Base-by-base conservation (phyloP, 2,888 invertebrate species). In the Ommatoiulus sabulosus region DNA sequence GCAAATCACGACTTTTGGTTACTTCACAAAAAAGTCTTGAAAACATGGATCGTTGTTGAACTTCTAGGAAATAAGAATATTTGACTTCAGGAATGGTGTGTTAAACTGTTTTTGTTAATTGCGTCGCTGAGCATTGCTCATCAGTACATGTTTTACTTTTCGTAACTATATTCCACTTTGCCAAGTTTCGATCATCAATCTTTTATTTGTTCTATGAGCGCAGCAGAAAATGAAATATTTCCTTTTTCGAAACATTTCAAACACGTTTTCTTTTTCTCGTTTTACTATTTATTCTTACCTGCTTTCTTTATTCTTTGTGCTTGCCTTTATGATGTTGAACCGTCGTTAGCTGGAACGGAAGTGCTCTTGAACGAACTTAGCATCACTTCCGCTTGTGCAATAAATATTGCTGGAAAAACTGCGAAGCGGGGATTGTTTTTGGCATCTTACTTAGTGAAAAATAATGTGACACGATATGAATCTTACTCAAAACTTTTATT, bases 161-260 rank as follows among this genome's bases (percentile, higher is more conserved):
- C 35, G 35, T 0, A 35, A 35, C 35, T 35, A 35, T 35, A 35
- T 35, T 35, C 63, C 5, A 72, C 72, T 72, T 72, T 72, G 72
- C 72, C 72, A 72, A 72, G 72, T 72, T 72, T 72, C 72, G 24
- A 24, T 72, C 72, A 72, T 72, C 72, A 24, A 72, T 72, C 72
- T 72, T n/a, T 10, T 72, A 24, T n/a, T 72, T 10, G 63, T 63
- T 63, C n/a, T 20, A 63, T 63, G 52, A 63, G 63, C 63, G 63
- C 20, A 20, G 24, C 72, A 24, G 72, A 72, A 72, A 72, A 24
- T 24, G 17, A 52, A 52, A 52, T 72, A 24, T 20, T 24, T 72
- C 24, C 20, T 72, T 72, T 72, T 72, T 72, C 24, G 24, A 72
- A 8, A 72, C 24, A 72, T 72, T 72, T 72, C 24, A 2, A 10